Evolutionary conservation across 2,113 vertebrate species (phyloP).

Genomic region (Colinus virginianus): DNA sequence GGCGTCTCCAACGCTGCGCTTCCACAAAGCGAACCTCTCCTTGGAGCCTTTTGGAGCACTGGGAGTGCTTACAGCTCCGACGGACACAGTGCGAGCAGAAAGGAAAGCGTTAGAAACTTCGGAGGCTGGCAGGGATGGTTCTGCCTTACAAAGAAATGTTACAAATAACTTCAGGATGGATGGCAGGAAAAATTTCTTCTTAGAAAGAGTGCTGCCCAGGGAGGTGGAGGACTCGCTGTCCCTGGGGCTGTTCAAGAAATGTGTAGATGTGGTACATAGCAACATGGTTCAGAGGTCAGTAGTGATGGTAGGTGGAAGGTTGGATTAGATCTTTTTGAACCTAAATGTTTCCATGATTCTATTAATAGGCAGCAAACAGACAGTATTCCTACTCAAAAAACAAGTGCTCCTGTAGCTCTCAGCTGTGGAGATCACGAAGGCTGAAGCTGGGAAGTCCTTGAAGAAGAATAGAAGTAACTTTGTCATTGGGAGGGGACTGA

Average conservation of each 20-base stretch:
- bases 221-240: too few species aligned
- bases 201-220: too few species aligned
- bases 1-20: neutral
- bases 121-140: neutral
- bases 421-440: neutral
- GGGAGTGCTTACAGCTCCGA: neutral
- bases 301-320: too few species aligned
- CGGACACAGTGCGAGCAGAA: neutral
- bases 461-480: conserved; percentile 6
- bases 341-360: too few species aligned
- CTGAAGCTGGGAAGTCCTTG: neutral
- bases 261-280: too few species aligned
- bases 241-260: too few species aligned
- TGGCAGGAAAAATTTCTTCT: too few species aligned
- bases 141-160: neutral
- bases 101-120: neutral
- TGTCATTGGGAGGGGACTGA: neutral
- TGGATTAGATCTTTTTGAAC: too few species aligned
- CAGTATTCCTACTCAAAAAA: neutral
- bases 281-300: too few species aligned
- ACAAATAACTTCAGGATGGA: too few species aligned
- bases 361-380: neutral
- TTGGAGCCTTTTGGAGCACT: neutral
- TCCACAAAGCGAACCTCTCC: neutral
- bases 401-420: neutral